Conservation (phyloP, 2,113 vertebrate genomes). For the Seriola rivoliana region DNA sequence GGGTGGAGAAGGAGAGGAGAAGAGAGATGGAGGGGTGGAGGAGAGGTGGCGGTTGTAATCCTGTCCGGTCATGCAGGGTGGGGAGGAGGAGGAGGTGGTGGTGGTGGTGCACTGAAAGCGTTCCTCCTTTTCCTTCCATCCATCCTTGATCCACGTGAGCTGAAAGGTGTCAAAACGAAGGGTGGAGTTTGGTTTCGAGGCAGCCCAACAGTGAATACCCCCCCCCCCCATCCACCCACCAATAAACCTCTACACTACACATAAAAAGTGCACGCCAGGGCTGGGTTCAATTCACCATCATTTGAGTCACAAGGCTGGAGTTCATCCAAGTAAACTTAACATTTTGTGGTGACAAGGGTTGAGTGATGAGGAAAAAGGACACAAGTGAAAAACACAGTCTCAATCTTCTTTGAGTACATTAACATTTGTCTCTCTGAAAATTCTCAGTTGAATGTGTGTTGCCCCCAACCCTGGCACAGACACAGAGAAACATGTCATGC, state of each 20-base stretch:
- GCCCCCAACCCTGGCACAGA: constrained; percentile 63
- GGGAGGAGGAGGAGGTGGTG: constrained; percentile 78
- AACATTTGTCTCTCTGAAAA: not conserved
- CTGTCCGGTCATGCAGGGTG: constrained; percentile 80
- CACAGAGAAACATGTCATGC: constrained; percentile 74
- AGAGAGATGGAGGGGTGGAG: constrained; percentile 61
- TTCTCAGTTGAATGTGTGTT: constrained; percentile 46
- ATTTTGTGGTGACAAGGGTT: not conserved
- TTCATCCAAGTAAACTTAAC: not conserved
- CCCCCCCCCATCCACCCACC: constrained; percentile 48
- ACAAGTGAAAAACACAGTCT: not conserved
- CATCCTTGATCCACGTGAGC: constrained; percentile 92
- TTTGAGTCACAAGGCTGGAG: constrained; percentile 6
- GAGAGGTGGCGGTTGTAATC: constrained; percentile 63
- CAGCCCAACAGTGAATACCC: constrained; percentile 85
- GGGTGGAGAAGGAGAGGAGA: constrained; percentile 72
- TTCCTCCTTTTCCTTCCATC: constrained; percentile 88
- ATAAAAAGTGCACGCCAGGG: constrained; percentile 58
- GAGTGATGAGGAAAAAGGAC: not conserved
- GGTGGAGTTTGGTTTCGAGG: constrained; percentile 98
- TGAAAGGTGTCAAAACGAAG: constrained; percentile 99
- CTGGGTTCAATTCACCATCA: constrained; percentile 68
- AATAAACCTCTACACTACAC: constrained; percentile 70
- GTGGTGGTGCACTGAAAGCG: constrained; percentile 84
- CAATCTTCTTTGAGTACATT: not conserved